Evolutionary conservation across 2,888 invertebrate species (phyloP), one percentile per base, ranked within the genome.

Genomic region (Melanostoma scalare): DNA sequence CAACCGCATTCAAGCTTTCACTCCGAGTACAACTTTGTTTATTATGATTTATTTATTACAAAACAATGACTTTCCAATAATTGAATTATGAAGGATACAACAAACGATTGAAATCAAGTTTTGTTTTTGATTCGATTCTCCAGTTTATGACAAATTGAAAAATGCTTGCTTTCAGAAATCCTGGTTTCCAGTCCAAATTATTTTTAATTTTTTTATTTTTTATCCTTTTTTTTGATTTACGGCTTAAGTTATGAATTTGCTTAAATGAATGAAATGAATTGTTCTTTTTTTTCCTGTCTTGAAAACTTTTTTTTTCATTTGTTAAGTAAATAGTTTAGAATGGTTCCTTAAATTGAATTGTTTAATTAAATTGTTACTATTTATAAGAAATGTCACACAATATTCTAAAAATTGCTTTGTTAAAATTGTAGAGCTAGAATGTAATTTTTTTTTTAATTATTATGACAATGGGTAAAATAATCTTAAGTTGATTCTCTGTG

Each of bases 341-440:
- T 82, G 82, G 65, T 82, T 77, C 71, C 36, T 72, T 68, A 56
- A 74, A 73, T 53, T 55, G 40, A 50, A 3, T 50, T 73, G 42
- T 73, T 73, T 48, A 56, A 31, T 44, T 9, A 20, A 52, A 58
- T 6, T 60, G 44, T 44, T 42, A 52, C 20, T 38, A 20, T 36
- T 35, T 10, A 20, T 9, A 8, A 61, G n/a, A 20, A 36, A 60
- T 6, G 0, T 44, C 35, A n/a, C 4, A 52, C 50, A 35, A 10
- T 6, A 48, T 58, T 33, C 67, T 72, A 42, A 52, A 52, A 48
- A 67, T 69, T 82, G 84, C 84, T 78, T 84, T 52, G 50, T 61
- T 52, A 30, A 42, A 73, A 69, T 73, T 74, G 84, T 84, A 84
- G 84, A 84, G 79, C 79, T 84, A 84, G 84, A 79, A 60, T 56